Evolutionary conservation across 2,113 vertebrate genomes (phyloP).

Genomic region (Turnix velox): DNA sequence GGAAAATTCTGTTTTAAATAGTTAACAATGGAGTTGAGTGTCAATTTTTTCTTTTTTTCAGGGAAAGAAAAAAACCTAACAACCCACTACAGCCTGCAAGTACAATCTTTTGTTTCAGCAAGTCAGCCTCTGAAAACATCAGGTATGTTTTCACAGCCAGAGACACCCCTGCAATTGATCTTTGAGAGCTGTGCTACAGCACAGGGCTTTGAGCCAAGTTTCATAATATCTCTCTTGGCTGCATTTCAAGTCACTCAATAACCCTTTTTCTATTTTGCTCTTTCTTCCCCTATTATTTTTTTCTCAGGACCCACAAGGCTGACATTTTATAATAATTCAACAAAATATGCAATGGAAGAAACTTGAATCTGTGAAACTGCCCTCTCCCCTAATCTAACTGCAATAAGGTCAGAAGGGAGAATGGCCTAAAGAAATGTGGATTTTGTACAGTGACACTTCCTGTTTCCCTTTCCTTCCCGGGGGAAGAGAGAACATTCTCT

Average conservation of each 20-base stretch:
- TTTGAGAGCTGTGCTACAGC: neutral
- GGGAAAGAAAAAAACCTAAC: neutral
- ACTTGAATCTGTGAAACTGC: conserved; percentile 21
- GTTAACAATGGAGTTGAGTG: neutral
- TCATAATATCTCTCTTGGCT: conserved; percentile 39
- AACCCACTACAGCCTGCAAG: neutral
- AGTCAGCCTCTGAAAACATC: neutral
- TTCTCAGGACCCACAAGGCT: conserved; percentile 33
- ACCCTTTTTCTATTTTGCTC: conserved; percentile 1
- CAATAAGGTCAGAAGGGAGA: neutral
- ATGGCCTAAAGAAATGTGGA: neutral
- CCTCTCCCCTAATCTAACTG: neutral
- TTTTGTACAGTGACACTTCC: neutral
- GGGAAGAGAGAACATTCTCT: neutral
- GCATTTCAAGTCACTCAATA: conserved; percentile 28
- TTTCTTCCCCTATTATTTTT: conserved; percentile 15
- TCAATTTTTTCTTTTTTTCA: neutral
- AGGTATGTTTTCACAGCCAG: conserved; percentile 35
- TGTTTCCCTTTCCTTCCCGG: neutral
- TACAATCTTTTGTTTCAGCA: neutral
- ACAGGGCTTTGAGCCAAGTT: neutral
- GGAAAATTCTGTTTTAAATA: neutral
- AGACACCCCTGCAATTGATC: conserved; percentile 31
- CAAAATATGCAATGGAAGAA: neutral
- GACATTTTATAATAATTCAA: neutral